Conservation (phyloP, 1,140 invertebrate genomes). For the Phocides pigmalion region DNA sequence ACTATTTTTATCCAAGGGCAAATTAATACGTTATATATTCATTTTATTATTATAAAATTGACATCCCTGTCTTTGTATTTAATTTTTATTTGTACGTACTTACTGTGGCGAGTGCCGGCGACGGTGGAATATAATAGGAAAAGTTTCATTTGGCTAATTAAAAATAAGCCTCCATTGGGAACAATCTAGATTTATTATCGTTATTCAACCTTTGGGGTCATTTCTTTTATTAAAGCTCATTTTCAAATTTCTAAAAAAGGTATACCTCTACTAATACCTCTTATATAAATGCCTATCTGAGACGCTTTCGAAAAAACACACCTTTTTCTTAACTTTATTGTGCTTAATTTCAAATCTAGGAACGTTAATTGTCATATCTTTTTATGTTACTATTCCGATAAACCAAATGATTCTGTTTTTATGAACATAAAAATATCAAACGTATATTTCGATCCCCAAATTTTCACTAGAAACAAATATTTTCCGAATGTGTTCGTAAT, state of each 20-base stretch:
- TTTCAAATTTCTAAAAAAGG: constrained; percentile 43
- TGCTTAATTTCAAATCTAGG: no score
- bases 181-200: constrained; percentile 65
- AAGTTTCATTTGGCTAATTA: constrained; percentile 79
- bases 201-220: constrained; percentile 52
- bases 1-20: no score
- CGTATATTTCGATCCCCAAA: no score
- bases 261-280: no score
- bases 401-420: no score
- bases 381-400: no score
- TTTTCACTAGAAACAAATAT: not conserved
- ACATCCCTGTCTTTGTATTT: constrained; percentile 56
- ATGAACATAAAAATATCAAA: no score
- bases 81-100: constrained; percentile 64
- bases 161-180: constrained; percentile 66
- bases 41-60: not conserved
- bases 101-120: constrained; percentile 48
- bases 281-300: no score
- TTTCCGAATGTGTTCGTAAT: constrained; percentile 47
- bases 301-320: not conserved
- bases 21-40: no score
- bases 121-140: constrained; percentile 67
- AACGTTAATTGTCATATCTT: no score
- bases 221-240: constrained; percentile 55
- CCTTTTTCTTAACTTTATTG: no score